These are phyloP conservation scores for Decapterus maruadsi DNA, from an alignment of 2,797 vertebrate genomes.

Conservation along the genomic window DNA sequence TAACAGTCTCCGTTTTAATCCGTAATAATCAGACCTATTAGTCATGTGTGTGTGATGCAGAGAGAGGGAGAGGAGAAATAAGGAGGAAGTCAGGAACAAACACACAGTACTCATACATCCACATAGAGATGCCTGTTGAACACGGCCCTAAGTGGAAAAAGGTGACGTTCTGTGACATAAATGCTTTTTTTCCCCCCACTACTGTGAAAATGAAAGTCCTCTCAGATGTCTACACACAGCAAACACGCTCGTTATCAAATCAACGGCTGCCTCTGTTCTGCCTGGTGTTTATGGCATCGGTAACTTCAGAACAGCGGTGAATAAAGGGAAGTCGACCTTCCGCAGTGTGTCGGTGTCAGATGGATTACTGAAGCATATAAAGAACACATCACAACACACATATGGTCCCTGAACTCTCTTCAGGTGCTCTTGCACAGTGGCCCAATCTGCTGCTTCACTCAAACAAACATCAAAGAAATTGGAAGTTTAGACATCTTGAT, in stretches of 20 bases:
- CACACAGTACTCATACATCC: slow-evolving; percentile 26
- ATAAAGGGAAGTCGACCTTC: slow-evolving; percentile 56
- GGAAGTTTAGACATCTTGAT: slow-evolving; percentile 63
- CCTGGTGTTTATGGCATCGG: slow-evolving; percentile 54
- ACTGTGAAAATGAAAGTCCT: slow-evolving; percentile 72
- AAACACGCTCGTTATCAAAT: slow-evolving; percentile 76
- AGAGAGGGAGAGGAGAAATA: not conserved
- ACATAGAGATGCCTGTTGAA: slow-evolving; percentile 42
- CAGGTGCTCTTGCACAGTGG: slow-evolving; percentile 68
- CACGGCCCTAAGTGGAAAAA: slow-evolving; percentile 73
- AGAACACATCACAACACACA: slow-evolving; percentile 74
- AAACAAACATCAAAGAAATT: slow-evolving; percentile 75
- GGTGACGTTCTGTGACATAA: slow-evolving; percentile 61
- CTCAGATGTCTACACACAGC: slow-evolving; percentile 66
- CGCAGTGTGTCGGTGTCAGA: slow-evolving; percentile 67
- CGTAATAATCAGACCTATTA: slow-evolving; percentile 28
- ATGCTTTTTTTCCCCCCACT: slow-evolving; percentile 43
- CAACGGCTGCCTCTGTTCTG: slow-evolving; percentile 72
- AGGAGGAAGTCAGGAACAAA: slow-evolving; percentile 12
- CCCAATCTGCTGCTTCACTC: slow-evolving; percentile 42
- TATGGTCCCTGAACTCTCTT: slow-evolving; percentile 49
- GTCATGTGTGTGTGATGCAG: slow-evolving; percentile 22
- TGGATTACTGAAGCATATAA: slow-evolving; percentile 69
- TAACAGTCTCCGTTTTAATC: slow-evolving; percentile 23
- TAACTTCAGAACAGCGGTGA: slow-evolving; percentile 64